Percentiles rank a stretch among this genome's conserved stretches.
phyloP scores from a whole-genome alignment of 1,140 invertebrate genomes.

The Philaenus spumarius region DNA sequence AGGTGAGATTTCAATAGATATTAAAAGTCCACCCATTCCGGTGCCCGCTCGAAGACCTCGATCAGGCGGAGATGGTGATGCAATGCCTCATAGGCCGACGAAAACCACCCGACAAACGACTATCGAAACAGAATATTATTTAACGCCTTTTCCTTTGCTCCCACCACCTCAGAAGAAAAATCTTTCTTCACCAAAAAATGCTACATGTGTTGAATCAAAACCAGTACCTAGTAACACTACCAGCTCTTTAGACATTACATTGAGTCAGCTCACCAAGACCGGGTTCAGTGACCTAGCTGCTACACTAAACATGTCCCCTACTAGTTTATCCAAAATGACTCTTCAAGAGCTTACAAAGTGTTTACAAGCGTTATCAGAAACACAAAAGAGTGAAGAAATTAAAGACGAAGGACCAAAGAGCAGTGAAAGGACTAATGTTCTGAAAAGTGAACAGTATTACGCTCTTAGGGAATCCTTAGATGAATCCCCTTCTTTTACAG shows the following conservation, averaged over 20 bases:
- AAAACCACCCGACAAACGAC: slow-evolving; percentile 33
- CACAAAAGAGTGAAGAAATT: slow-evolving; percentile 20
- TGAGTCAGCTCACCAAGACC: slow-evolving; percentile 72
- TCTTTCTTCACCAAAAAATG: slow-evolving; percentile 10
- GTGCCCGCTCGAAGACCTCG: slow-evolving; percentile 52
- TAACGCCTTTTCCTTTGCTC: slow-evolving; percentile 38
- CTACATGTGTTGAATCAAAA: slow-evolving; percentile 20
- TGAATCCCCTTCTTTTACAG: slow-evolving; percentile 43
- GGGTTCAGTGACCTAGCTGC: slow-evolving; percentile 68
- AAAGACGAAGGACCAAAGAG: slow-evolving; percentile 29
- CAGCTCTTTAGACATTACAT: slow-evolving; percentile 59
- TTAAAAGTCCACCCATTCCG: slow-evolving; percentile 51
- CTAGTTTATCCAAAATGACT: slow-evolving; percentile 73
- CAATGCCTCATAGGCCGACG: slow-evolving; percentile 38
- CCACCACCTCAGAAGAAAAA: slow-evolving; percentile 39
- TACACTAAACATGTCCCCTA: slow-evolving; percentile 66
- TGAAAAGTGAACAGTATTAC: slow-evolving; percentile 27
- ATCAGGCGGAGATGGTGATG: slow-evolving; percentile 44
- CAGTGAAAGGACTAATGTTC: slow-evolving; percentile 17
- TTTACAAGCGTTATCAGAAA: slow-evolving; percentile 45
- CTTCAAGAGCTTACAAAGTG: slow-evolving; percentile 75
- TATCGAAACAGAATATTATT: slow-evolving; percentile 54
- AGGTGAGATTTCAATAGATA: slow-evolving; percentile 31
- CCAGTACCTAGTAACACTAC: slow-evolving; percentile 32
- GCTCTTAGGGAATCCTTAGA: slow-evolving; percentile 30